A percentile compares a stretch with the other conserved stretches of the same genome.
Conservation (phyloP, 2,797 vertebrate genomes). For the Eulemur mongoz region DNA sequence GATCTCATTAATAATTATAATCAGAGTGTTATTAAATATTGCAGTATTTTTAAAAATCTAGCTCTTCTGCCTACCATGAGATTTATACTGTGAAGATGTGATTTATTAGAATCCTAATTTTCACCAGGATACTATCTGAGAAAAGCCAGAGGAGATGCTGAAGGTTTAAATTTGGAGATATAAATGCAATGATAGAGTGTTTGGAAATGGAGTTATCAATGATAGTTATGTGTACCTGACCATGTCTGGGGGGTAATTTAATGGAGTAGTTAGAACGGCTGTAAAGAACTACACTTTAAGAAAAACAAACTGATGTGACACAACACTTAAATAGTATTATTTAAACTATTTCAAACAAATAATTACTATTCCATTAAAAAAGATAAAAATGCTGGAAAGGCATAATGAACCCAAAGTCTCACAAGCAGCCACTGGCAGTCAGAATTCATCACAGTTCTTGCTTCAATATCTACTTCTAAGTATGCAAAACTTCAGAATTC, state of each 20-base stretch:
- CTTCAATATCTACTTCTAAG: background rate
- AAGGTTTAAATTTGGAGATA: background rate
- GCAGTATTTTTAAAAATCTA: background rate
- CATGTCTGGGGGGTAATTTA: background rate
- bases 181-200: background rate
- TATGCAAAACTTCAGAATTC: background rate
- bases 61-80: background rate
- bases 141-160: background rate
- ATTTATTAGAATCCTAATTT: conserved; percentile 4
- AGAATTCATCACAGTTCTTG: background rate
- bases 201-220: background rate
- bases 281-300: background rate
- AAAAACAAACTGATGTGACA: background rate
- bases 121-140: background rate
- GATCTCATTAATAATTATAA: background rate
- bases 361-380: too few relatives aligned
- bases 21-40: conserved; percentile 3
- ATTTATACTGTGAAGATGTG: background rate
- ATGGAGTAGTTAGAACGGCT: background rate
- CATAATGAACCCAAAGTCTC: background rate
- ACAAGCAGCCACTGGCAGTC: background rate
- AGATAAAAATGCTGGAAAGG: background rate
- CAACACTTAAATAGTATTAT: background rate
- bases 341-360: too few relatives aligned
- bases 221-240: background rate